These are phyloP conservation scores for Sepiola atlantica DNA, from an alignment of 2,888 invertebrate genomes.

Conservation along the genomic window DNA sequence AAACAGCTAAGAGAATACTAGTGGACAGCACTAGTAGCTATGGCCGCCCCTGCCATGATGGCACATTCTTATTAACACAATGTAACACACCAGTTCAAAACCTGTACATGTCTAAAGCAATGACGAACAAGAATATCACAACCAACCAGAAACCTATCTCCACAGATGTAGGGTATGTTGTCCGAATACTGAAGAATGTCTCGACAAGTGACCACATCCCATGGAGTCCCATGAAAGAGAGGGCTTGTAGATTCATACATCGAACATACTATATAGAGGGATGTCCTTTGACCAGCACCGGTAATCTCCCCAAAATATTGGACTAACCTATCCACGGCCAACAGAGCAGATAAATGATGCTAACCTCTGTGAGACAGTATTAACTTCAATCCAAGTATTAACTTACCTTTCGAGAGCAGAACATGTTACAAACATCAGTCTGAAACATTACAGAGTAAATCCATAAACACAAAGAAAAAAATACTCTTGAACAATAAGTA, in stretches of 20 bases:
- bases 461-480: too few relatives aligned
- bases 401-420: too few relatives aligned
- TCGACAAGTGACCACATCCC: not conserved
- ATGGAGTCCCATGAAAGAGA: not conserved
- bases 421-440: too few relatives aligned
- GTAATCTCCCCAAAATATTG: too few relatives aligned
- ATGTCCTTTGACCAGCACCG: too few relatives aligned
- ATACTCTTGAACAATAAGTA: too few relatives aligned
- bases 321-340: too few relatives aligned
- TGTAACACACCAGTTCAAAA: not conserved
- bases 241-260: not conserved
- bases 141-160: not conserved
- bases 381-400: too few relatives aligned
- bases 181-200: not conserved
- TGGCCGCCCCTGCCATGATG: not conserved
- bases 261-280: too few relatives aligned
- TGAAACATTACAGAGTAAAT: too few relatives aligned
- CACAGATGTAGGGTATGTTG: not conserved
- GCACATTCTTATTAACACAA: not conserved
- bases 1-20: not conserved
- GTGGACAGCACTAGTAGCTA: not conserved
- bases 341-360: too few relatives aligned
- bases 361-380: too few relatives aligned
- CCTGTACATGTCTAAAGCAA: not conserved
- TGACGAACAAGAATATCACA: not conserved